A percentile compares a stretch with the other conserved stretches of the same genome.
These are phyloP conservation scores for Lasioglossum leucozonium DNA, from an alignment of 2,888 invertebrate species.

Conservation along the genomic window DNA sequence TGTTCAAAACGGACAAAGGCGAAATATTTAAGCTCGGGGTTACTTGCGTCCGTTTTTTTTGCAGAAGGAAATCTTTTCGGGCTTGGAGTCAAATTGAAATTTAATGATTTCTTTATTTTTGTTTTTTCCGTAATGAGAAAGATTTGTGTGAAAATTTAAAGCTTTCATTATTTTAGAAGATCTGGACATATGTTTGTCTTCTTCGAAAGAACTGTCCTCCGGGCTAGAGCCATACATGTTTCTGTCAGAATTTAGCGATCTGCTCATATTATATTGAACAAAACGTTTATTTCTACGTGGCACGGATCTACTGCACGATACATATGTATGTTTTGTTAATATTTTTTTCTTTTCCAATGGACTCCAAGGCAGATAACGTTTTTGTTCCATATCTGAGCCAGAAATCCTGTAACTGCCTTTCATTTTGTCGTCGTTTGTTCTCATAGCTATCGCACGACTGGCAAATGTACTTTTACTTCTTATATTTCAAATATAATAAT, in stretches of 20 bases:
- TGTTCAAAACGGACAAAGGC: slow-evolving; percentile 68
- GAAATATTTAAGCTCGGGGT: slow-evolving; percentile 60
- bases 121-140: slow-evolving; percentile 65
- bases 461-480: slow-evolving; percentile 62
- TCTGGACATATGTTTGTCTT: slow-evolving; percentile 72
- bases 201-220: slow-evolving; percentile 62
- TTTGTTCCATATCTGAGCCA: slow-evolving; percentile 66
- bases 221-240: slow-evolving; percentile 61
- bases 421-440: slow-evolving; percentile 48
- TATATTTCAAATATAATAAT: slow-evolving; percentile 29
- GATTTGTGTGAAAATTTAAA: slow-evolving; percentile 73
- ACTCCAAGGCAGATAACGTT: slow-evolving; percentile 70
- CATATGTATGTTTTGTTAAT: slow-evolving; percentile 68
- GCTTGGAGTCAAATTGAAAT: slow-evolving; percentile 77
- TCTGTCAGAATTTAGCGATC: slow-evolving; percentile 77
- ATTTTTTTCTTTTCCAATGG: slow-evolving; percentile 70
- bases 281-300: slow-evolving; percentile 71
- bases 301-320: slow-evolving; percentile 73
- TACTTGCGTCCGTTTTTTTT: slow-evolving; percentile 49
- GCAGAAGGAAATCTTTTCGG: slow-evolving; percentile 67
- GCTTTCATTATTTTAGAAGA: slow-evolving; percentile 81
- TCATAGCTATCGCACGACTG: slow-evolving; percentile 58
- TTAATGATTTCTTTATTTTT: slow-evolving; percentile 78
- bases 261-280: slow-evolving; percentile 72
- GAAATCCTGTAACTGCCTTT: slow-evolving; percentile 67